Percentiles rank a stretch among this genome's conserved stretches.
These are phyloP conservation scores for Argya squamiceps DNA, from an alignment of 2,797 vertebrate species.

Conservation along the genomic window DNA sequence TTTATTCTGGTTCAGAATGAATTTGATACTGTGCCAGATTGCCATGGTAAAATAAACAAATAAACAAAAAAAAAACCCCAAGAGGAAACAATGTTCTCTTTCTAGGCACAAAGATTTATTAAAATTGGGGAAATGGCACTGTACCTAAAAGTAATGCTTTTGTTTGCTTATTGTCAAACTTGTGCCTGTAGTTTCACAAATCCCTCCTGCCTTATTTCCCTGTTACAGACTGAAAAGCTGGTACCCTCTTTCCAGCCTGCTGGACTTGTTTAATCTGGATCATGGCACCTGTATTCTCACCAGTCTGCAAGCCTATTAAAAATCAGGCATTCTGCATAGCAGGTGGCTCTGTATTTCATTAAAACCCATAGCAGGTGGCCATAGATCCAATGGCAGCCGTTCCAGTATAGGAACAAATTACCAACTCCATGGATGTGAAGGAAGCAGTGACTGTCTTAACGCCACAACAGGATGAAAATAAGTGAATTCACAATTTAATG, in stretches of 20 bases:
- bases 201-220: neutral
- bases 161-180: neutral
- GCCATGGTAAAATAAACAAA: fast-evolving
- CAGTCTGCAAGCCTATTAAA: neutral
- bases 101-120: neutral
- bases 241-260: neutral
- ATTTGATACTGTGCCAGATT: neutral
- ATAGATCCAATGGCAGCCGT: neutral
- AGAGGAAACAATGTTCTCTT: neutral
- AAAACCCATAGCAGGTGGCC: neutral
- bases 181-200: neutral
- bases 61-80: neutral
- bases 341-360: neutral
- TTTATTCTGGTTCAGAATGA: neutral
- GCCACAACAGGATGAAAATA: neutral
- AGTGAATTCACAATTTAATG: neutral
- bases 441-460: neutral
- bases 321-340: neutral
- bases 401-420: neutral
- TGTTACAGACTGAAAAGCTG: neutral
- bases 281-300: neutral
- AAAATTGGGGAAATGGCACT: neutral
- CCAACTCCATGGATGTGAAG: neutral
- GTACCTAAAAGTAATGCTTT: neutral
- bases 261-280: neutral